Evolutionary conservation across 2,888 invertebrate species (phyloP).

Genomic region (Tetrapedia diversipes): DNA sequence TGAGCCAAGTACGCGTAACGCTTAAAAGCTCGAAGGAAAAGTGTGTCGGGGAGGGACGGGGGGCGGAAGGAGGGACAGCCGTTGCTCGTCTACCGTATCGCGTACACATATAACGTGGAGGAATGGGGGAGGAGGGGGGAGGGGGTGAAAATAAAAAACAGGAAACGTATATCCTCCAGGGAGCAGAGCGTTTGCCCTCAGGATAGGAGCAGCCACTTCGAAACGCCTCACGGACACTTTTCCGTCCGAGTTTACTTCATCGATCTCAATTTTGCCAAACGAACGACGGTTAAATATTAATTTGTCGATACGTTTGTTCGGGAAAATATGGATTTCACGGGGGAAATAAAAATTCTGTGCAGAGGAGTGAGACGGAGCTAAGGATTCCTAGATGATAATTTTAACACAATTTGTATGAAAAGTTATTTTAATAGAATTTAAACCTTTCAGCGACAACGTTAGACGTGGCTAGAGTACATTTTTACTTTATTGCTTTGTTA

Average conservation of each 20-base stretch:
- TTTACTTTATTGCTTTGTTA: too few species aligned
- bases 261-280: background rate
- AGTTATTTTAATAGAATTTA: too few species aligned
- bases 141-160: slow-evolving; percentile 28
- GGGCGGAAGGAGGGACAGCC: background rate
- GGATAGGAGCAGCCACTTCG: slow-evolving; percentile 10
- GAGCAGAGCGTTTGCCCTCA: slow-evolving; percentile 29
- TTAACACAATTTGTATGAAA: slow-evolving; percentile 9
- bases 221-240: slow-evolving; percentile 2
- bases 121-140: too few species aligned
- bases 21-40: slow-evolving; percentile 66
- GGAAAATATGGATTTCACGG: background rate
- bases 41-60: slow-evolving; percentile 29
- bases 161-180: slow-evolving; percentile 16
- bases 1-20: slow-evolving; percentile 65
- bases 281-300: background rate
- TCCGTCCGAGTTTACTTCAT: slow-evolving; percentile 23
- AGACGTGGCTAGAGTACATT: too few species aligned
- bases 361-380: too few species aligned
- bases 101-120: slow-evolving; percentile 15
- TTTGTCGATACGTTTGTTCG: slow-evolving; percentile 1
- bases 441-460: too few species aligned
- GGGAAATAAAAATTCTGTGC: background rate
- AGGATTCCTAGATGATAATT: too few species aligned
- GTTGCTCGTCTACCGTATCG: background rate